Conservation (phyloP, 2,797 vertebrate species). For the Pachyuromys duprasi region DNA sequence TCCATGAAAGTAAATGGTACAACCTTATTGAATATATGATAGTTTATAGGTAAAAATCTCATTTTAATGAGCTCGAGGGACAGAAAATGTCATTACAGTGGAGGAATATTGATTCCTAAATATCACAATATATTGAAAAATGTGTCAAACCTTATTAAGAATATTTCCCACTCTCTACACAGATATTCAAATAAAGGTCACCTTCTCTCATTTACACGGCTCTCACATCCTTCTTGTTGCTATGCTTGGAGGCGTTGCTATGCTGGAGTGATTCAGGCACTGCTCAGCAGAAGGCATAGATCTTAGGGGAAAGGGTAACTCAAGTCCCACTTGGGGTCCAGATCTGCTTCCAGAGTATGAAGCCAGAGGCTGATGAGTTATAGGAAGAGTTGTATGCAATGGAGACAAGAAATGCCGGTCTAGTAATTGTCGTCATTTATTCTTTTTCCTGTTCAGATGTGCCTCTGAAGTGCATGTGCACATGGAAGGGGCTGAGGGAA, state of each 20-base stretch:
- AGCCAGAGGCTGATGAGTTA: neutral
- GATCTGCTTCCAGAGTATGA: neutral
- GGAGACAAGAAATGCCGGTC: neutral
- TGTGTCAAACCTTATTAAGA: slow-evolving; percentile 70
- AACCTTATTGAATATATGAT: slow-evolving; percentile 46
- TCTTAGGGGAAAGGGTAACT: neutral
- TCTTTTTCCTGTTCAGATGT: slow-evolving; percentile 1
- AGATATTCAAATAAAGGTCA: slow-evolving; percentile 72
- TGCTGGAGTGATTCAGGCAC: neutral
- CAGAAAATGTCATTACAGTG: slow-evolving; percentile 62
- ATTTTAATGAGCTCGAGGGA: slow-evolving; percentile 63
- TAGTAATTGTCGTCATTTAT: neutral
- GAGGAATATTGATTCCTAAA: slow-evolving; percentile 67
- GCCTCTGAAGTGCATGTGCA: neutral
- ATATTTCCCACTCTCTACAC: slow-evolving; percentile 7
- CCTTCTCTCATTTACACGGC: slow-evolving; percentile 9
- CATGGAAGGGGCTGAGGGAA: neutral
- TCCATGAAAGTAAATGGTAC: slow-evolving; percentile 42
- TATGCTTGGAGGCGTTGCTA: slow-evolving; percentile 16
- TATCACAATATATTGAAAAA: slow-evolving; percentile 74
- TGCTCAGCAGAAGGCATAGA: neutral
- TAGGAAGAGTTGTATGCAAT: neutral
- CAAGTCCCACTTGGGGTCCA: neutral
- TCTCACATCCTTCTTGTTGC: neutral
- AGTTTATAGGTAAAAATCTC: slow-evolving; percentile 48